phyloP scores from a whole-genome alignment of 30 jellyfish, hydroid and myxozoan genomes.

The Pseudorhiza aurosa region DNA sequence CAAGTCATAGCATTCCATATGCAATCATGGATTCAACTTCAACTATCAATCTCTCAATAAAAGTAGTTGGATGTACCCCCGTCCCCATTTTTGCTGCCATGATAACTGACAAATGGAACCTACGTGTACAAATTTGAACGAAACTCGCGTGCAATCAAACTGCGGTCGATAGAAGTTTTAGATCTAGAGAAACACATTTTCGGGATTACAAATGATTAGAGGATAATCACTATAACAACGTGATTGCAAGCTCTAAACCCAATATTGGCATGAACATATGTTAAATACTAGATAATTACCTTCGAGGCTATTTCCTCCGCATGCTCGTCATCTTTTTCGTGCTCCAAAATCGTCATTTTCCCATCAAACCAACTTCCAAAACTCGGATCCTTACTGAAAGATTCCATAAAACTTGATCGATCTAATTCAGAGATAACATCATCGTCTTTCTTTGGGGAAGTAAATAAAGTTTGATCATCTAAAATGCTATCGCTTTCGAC shows the following conservation, averaged over 20 bases:
- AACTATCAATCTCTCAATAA: too few relatives aligned
- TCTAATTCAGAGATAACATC: conserved; percentile 13
- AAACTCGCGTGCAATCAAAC: too few relatives aligned
- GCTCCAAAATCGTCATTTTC: conserved; percentile 64
- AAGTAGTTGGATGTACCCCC: too few relatives aligned
- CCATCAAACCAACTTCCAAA: conserved; percentile 77
- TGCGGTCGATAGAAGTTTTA: not conserved
- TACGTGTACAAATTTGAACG: too few relatives aligned
- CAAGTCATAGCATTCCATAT: too few relatives aligned
- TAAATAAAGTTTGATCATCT: conserved; percentile 1
- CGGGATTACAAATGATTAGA: not conserved
- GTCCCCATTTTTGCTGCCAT: too few relatives aligned
- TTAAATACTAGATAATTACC: conserved; percentile 30
- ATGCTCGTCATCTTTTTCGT: conserved; percentile 67
- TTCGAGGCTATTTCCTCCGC: conserved; percentile 87
- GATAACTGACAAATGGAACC: too few relatives aligned
- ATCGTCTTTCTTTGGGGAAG: not conserved
- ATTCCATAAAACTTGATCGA: conserved; percentile 79
- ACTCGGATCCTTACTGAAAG: conserved; percentile 64
- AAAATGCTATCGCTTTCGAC: not conserved
- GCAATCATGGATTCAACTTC: too few relatives aligned
- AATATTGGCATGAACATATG: not conserved
- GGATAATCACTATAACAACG: not conserved
- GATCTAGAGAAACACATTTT: not conserved
- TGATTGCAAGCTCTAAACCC: not conserved